Percentiles rank a stretch among this genome's conserved stretches.
These are phyloP conservation scores for Ictalurus punctatus DNA, from an alignment of 2,113 vertebrate species.

Conservation along the genomic window DNA sequence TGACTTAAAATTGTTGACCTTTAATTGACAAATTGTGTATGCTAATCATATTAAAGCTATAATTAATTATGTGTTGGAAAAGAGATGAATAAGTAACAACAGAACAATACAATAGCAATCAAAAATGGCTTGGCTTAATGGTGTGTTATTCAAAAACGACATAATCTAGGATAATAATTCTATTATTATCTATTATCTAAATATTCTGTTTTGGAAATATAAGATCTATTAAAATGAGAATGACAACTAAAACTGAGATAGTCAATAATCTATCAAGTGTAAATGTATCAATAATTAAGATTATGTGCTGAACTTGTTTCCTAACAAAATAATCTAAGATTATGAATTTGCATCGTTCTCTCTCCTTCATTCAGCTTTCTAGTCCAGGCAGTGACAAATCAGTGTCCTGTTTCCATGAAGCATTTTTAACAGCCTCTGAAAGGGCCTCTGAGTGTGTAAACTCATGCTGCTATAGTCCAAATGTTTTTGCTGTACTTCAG, in stretches of 20 bases:
- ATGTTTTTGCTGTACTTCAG: background rate
- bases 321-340: background rate
- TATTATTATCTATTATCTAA: too few species aligned
- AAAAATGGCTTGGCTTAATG: background rate
- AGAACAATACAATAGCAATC: background rate
- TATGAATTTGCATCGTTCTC: background rate
- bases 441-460: conserved; percentile 1
- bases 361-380: background rate
- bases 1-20: background rate
- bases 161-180: background rate
- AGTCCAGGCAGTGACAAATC: background rate
- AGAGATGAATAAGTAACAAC: background rate
- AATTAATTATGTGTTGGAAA: background rate
- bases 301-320: background rate
- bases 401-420: background rate
- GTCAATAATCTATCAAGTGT: background rate
- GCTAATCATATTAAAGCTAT: background rate
- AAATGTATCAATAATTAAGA: background rate
- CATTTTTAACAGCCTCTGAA: background rate
- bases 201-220: background rate
- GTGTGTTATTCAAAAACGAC: background rate
- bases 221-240: background rate
- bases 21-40: background rate
- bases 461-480: background rate
- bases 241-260: background rate